Base-by-base conservation (phyloP, 2,797 vertebrate genomes). In the Chelonia mydas region DNA sequence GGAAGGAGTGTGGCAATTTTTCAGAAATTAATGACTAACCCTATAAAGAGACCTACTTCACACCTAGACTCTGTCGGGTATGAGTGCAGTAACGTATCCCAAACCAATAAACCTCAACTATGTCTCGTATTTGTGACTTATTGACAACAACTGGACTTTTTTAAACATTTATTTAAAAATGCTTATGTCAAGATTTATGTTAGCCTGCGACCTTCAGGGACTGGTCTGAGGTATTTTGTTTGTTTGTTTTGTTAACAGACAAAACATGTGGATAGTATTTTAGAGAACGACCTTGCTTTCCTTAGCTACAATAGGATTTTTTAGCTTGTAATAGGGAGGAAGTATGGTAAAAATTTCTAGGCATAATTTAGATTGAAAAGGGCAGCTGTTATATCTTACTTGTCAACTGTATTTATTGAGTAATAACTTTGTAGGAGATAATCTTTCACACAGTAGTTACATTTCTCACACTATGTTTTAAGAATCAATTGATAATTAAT, bases 301-400 rank as follows among this genome's bases (percentile, higher is more conserved):
- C 27, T 77, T 61, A 81, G n/a, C 28, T 59, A 47, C 54, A 59
- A 33, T 2, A 72, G 23, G 57, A 84, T 28, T 59, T 51, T 84
- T 84, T 19, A 82, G 68, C 31, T 37, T 61, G 33, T n/a, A 37
- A 50, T 0, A 7, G 33, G 17, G 12, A 37, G 53, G 57, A 85
- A 84, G 90, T 7, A 1, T 79, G 55, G 31, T 47, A 87, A 90
- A 21, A 51, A 86, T 88, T 92, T 74, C 65, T 59, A 83, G 81
- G 11, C 72, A 27, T 47, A 80, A 89, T 93, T 95, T 59, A 78
- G 81, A 61, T 27, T 37, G 25, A 87, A 84, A 90, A 68, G 85
- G 87, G 78, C 87, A 86, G n/a, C 53, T 37, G 76, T 51, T 49
- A 3, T 76, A 72, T 37, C 74, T 94, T 84, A 92, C 84, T 47